These are phyloP conservation scores for Zaprionus vittiger DNA, from an alignment of 1,140 invertebrate species.

Conservation along the genomic window DNA sequence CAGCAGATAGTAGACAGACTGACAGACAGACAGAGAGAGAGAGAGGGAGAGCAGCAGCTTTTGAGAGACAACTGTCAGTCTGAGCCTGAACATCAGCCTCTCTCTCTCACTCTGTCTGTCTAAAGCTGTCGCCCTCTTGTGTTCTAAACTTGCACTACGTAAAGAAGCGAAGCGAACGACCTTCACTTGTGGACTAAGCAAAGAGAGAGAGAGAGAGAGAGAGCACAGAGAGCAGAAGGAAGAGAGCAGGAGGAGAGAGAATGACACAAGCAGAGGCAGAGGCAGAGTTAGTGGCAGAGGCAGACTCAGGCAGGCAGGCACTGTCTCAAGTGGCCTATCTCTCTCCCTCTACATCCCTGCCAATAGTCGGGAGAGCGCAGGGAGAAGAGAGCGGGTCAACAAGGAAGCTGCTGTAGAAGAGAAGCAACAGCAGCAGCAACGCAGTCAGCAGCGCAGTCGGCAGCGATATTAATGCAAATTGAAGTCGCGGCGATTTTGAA, in stretches of 20 bases:
- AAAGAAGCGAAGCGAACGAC: conserved; percentile 45
- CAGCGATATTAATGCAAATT: conserved; percentile 2
- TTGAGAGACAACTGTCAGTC: conserved; percentile 14
- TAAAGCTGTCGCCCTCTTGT: conserved; percentile 8
- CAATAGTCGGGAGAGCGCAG: not conserved
- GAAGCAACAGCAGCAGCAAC: not conserved
- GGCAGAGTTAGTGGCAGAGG: not conserved
- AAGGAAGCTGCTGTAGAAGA: conserved; percentile 40
- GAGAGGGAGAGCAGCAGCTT: conserved; percentile 8
- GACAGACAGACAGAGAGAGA: not conserved
- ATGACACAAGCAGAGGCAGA: conserved; percentile 3
- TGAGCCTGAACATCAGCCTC: not conserved
- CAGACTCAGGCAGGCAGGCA: conserved; percentile 15
- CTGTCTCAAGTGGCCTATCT: conserved; percentile 35
- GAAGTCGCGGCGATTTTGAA: conserved; percentile 29
- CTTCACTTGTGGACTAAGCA: conserved; percentile 28
- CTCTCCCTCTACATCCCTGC: not conserved
- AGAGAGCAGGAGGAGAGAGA: not conserved
- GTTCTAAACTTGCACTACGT: conserved; percentile 19
- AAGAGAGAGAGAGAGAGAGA: not conserved
- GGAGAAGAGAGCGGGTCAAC: conserved; percentile 23
- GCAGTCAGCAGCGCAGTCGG: not conserved
- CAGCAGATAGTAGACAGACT: conserved; percentile 33
- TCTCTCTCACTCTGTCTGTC: not conserved
- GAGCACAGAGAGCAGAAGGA: not conserved